These are phyloP conservation scores for Coryphaenoides rupestris DNA, from an alignment of 2,113 vertebrate genomes.

Conservation along the genomic window DNA sequence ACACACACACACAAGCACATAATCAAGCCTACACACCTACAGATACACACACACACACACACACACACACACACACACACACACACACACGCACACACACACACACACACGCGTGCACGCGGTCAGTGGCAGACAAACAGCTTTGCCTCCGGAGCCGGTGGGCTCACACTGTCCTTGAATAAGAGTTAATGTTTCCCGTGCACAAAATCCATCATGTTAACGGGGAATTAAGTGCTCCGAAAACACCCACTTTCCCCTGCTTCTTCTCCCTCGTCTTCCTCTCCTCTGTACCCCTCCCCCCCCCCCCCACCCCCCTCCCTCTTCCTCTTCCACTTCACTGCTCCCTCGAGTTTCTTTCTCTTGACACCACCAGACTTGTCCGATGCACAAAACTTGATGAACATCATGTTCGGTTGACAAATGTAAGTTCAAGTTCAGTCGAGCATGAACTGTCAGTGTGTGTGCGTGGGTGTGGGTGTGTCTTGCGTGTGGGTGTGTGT, in stretches of 20 bases:
- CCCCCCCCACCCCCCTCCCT: conserved; percentile 9
- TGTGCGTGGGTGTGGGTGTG: no score
- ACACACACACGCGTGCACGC: background rate
- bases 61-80: conserved; percentile 11
- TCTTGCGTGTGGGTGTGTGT: no score
- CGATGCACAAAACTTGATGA: no score
- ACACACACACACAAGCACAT: background rate
- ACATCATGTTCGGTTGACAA: no score
- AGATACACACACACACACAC: conserved; percentile 11
- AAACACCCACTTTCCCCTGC: conserved; percentile 24
- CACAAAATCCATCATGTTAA: conserved; percentile 45
- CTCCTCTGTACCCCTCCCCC: background rate
- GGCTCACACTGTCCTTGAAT: conserved; percentile 34
- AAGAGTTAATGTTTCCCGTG: conserved; percentile 30
- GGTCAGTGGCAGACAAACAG: background rate
- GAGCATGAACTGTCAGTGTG: no score
- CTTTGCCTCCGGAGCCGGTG: background rate
- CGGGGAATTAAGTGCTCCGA: conserved; percentile 33
- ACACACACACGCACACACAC: background rate
- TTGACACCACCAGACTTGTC: no score
- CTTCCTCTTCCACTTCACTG: no score
- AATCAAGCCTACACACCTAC: conserved; percentile 11
- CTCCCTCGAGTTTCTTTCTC: no score
- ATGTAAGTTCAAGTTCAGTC: no score
- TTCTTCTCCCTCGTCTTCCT: conserved; percentile 2